Evolutionary conservation across 2,113 vertebrate genomes (phyloP).

Genomic region (Malurus cyaneus): DNA sequence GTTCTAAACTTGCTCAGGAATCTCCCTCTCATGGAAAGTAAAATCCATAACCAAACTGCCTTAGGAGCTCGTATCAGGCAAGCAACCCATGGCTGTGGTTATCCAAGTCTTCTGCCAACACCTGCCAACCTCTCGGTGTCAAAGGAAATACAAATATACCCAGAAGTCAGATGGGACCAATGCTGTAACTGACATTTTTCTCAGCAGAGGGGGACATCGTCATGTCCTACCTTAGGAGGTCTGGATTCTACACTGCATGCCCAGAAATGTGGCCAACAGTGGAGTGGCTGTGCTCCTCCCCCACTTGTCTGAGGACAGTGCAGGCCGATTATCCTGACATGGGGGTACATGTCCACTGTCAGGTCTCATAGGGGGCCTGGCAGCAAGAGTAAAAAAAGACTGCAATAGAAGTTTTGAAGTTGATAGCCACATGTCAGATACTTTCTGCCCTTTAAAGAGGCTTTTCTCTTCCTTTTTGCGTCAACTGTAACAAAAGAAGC

Average conservation of each 20-base stretch:
- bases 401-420: constrained; percentile 69
- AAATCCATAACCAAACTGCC: not conserved
- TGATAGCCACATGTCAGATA: constrained; percentile 68
- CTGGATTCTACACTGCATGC: constrained; percentile 73
- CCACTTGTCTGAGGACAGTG: constrained; percentile 64
- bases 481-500: constrained; percentile 72
- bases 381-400: constrained; percentile 69
- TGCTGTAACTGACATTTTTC: constrained; percentile 52
- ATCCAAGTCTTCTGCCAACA: not conserved
- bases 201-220: constrained; percentile 59
- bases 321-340: constrained; percentile 67
- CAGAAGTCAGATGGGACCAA: constrained; percentile 42
- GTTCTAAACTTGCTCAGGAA: constrained; percentile 8
- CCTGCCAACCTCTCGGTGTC: constrained; percentile 30
- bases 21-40: not conserved
- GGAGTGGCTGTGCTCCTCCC: constrained; percentile 70
- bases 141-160: constrained; percentile 33
- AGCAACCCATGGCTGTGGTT: not conserved
- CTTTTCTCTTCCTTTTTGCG: constrained; percentile 69
- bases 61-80: not conserved
- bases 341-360: constrained; percentile 65
- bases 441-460: constrained; percentile 70
- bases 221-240: constrained; percentile 70
- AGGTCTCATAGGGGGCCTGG: constrained; percentile 68
- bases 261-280: constrained; percentile 69